Base-by-base conservation (phyloP, 1,140 invertebrate genomes). In the Drusus annulatus region DNA sequence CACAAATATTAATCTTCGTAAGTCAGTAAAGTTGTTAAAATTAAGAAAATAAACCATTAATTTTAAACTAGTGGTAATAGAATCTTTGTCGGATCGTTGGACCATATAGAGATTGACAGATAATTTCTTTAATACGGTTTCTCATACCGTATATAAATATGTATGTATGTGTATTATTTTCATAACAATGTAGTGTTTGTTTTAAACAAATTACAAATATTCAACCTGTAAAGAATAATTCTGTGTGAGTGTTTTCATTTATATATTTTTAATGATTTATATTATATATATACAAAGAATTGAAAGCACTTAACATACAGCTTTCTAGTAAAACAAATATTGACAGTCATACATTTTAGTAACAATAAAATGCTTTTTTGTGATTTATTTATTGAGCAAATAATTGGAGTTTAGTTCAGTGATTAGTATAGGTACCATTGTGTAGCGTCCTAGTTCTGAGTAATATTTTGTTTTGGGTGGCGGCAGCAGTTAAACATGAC, bases 211-310 rank as follows among this genome's bases (percentile, higher is more conserved):
- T 7, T 36, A 36, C 2, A 7, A 36, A 7, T 36, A 7, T 3
- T 8, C 31, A n/a, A n/a, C n/a, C n/a, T n/a, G n/a, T 36, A 7
- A 36, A 36, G 8, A 36, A 36, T 8, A 36, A 36, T 36, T 36
- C 31, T 36, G 31, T 36, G 31, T 36, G 31, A 36, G 31, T 36
- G 52, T n/a, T 56, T 56, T 56, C 16, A 56, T 56, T 17, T 56
- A 56, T 56, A 56, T 56, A 17, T 56, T 19, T 56, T 56, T n/a
- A 56, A 8, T n/a, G 3, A 19, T n/a, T 56, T 19, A 56, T 19
- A 19, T n/a, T n/a, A 56, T 45, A 45, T 74, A 74, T 74, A 56
- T 74, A 74, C 71, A 74, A 31, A 56, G 28, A 56, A 74, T 28
- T 17, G 56, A 17, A 74, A 58, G 71, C 71, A 52, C 71, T n/a